Evolutionary conservation across 2,797 vertebrate genomes (phyloP).

Genomic region (Coregonus sp.): DNA sequence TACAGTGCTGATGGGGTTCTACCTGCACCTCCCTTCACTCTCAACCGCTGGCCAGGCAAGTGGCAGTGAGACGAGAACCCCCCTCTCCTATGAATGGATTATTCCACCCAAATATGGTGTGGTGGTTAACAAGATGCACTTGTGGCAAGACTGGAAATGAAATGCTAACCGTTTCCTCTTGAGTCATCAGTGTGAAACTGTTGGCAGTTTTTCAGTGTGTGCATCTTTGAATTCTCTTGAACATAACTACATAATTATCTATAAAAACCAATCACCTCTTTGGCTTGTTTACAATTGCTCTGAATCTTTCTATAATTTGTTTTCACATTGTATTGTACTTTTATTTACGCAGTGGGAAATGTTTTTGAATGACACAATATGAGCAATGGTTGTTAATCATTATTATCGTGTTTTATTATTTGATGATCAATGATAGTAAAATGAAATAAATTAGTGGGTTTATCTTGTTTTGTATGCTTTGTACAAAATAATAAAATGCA

Average conservation of each 20-base stretch:
- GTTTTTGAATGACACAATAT: neutral
- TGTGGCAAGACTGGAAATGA: neutral
- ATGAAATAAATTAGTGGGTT: neutral
- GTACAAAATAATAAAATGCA: too few relatives aligned
- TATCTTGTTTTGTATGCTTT: too few relatives aligned
- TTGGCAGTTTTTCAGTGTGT: neutral
- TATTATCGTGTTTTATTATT: neutral
- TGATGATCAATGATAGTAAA: neutral
- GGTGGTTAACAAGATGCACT: neutral
- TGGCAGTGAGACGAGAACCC: neutral
- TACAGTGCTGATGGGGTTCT: conserved; percentile 74
- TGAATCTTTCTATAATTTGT: neutral
- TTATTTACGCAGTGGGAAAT: neutral
- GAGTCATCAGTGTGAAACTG: neutral
- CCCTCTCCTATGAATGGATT: neutral
- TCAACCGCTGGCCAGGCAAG: conserved; percentile 6
- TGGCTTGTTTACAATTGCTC: conserved; percentile 5
- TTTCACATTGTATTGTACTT: neutral
- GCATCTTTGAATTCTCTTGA: neutral
- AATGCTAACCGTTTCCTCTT: neutral
- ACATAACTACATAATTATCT: neutral
- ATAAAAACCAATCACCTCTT: neutral
- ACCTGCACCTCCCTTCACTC: conserved; percentile 82
- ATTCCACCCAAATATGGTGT: neutral
- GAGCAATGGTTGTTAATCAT: neutral